Percentiles rank a stretch among this genome's conserved stretches.
phyloP scores from a whole-genome alignment of 2,797 vertebrate genomes.

The Chelonia mydas region DNA sequence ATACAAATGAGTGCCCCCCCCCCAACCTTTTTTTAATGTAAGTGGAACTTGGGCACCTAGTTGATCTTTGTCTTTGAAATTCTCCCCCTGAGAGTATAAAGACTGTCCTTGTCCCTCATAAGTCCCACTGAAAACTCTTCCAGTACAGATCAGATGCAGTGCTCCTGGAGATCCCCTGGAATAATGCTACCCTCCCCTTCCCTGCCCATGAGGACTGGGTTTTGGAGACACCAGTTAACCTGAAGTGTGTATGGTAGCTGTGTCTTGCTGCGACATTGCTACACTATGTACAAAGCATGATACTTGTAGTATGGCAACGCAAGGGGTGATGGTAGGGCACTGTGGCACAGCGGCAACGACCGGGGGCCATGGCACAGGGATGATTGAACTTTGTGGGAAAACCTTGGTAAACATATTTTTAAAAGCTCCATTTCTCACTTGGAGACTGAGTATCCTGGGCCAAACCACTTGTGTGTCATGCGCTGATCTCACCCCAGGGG shows the following conservation, averaged over 20 bases:
- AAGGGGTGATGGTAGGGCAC: neutral
- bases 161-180: neutral
- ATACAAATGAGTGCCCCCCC: too few species aligned
- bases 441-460: neutral
- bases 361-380: neutral
- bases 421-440: neutral
- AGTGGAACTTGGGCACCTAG: neutral
- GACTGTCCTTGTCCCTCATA: neutral
- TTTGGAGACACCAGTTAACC: neutral
- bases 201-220: neutral
- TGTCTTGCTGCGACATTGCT: neutral
- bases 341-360: neutral
- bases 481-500: neutral
- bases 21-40: neutral
- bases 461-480: neutral
- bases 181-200: neutral
- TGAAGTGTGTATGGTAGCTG: fast-evolving
- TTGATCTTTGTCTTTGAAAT: neutral
- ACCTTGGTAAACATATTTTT: neutral
- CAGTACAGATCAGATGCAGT: fast-evolving
- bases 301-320: neutral
- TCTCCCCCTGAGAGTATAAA: neutral
- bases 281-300: neutral
- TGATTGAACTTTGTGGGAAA: neutral
- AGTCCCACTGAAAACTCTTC: neutral